phyloP scores from a whole-genome alignment of 1,140 invertebrate genomes.

The Semibalanus balanoides region DNA sequence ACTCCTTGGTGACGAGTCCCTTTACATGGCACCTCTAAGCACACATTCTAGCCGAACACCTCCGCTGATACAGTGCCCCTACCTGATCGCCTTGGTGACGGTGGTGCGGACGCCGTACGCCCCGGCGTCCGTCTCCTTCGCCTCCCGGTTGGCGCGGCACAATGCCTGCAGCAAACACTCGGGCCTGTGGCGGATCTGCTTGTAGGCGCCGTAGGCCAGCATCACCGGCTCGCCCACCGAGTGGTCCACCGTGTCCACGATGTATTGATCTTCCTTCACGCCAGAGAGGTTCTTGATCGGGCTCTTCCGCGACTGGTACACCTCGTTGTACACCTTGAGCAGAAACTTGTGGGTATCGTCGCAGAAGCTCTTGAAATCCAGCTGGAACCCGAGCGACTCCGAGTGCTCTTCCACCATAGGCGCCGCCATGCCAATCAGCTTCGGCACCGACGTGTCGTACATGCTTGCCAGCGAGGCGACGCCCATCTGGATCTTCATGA shows the following conservation, averaged over 20 bases:
- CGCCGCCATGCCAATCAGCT: background rate
- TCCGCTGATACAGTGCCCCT: background rate
- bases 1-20: background rate
- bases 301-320: background rate
- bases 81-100: background rate
- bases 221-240: background rate
- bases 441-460: background rate
- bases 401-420: background rate
- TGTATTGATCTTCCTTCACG: background rate
- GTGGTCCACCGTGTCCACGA: background rate
- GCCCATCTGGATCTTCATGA: constrained; percentile 3
- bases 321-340: background rate
- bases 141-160: background rate
- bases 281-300: background rate
- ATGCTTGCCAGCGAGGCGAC: background rate
- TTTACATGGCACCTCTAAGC: background rate
- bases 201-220: background rate
- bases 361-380: background rate
- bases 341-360: background rate
- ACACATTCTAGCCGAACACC: background rate
- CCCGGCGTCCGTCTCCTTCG: background rate
- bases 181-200: background rate
- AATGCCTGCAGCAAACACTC: constrained; percentile 1
- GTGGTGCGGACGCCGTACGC: background rate
- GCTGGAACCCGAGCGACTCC: background rate